Base-by-base conservation (phyloP, 2,797 vertebrate genomes). In the Hypotaenidia philippensis region DNA sequence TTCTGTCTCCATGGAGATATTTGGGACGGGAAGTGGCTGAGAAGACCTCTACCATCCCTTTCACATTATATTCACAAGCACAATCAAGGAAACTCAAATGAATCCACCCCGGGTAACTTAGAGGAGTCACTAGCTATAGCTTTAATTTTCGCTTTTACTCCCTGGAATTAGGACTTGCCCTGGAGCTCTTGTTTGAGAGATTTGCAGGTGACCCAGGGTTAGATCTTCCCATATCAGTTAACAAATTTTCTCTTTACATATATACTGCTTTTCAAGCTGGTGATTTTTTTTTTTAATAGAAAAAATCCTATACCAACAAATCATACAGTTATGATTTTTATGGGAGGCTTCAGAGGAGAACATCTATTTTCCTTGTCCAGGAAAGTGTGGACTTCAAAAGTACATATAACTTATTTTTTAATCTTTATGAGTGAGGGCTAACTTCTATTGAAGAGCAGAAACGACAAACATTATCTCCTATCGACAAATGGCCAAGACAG, bases 151-250 rank as follows among this genome's bases (percentile, higher is more conserved):
- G 70, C 98, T 98, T 98, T 98, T 98, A 98, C 98, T 98, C 97
- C 95, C 98, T 98, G 98, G 98, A 99, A 99, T 99, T 98, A 98
- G 98, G 96, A 98, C 98, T 98, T 97, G 95, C 97, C 98, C 98
- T 97, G 98, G 90, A 97, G 98, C 98, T 98, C 91, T 96, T 98
- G 98, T 98, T 98, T 44, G 97, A 98, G 97, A 98, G 98, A 98
- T 98, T 98, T 99, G 99, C 98, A 96, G 84, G 93, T 98, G 98
- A 99, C 99, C 98, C 97, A 96, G 84, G 98, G 98, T 98, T 98
- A 97, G 82, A 95, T 97, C 98, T 98, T 98, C 98, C 98, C 98
- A 92, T 85, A 98, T 95, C 98, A 98, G 97, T 97, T 98, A 98
- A 98, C 97, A 98, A 98, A 98, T 99, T 98, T 98, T 98, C 98